phyloP scores from a whole-genome alignment of 2,888 invertebrate genomes.

The Sinodicranocentrus sp. region DNA sequence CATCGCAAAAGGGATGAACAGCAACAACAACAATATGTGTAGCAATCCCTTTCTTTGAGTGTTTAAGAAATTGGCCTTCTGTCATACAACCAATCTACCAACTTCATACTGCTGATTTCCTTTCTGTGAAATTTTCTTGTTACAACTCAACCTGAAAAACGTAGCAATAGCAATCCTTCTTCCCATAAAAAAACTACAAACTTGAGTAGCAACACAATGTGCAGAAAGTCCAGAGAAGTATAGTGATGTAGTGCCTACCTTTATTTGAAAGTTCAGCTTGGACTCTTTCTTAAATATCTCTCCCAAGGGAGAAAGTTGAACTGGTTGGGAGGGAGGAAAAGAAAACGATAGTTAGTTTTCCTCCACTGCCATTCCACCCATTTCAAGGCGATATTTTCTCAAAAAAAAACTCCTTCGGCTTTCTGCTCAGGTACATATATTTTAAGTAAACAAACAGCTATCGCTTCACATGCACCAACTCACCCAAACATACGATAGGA shows the following conservation, averaged over 20 bases:
- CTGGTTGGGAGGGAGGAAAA: slow-evolving; percentile 6
- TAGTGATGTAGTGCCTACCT: background rate
- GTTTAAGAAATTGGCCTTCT: too few species aligned
- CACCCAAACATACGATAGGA: slow-evolving; percentile 4
- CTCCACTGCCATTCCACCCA: slow-evolving; percentile 16
- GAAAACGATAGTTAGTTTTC: slow-evolving; percentile 2
- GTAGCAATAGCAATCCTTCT: too few species aligned
- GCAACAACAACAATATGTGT: too few species aligned
- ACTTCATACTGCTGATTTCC: too few species aligned
- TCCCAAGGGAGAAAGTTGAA: slow-evolving; percentile 51
- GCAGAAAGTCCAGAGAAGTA: background rate
- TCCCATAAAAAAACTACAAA: too few species aligned
- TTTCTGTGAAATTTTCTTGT: too few species aligned
- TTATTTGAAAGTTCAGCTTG: slow-evolving; percentile 34
- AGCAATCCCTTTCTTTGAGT: too few species aligned
- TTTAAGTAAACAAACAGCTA: slow-evolving; percentile 18
- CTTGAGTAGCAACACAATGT: too few species aligned
- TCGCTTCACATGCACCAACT: background rate
- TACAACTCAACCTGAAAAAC: too few species aligned
- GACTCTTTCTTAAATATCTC: slow-evolving; percentile 58
- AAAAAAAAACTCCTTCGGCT: slow-evolving; percentile 18
- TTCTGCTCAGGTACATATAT: slow-evolving; percentile 49
- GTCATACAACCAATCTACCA: too few species aligned
- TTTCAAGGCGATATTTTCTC: slow-evolving; percentile 16
- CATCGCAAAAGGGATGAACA: too few species aligned